Conservation (phyloP, 37 sponge, comb jelly and placozoan species). For the Dysidea cf. avara region DNA sequence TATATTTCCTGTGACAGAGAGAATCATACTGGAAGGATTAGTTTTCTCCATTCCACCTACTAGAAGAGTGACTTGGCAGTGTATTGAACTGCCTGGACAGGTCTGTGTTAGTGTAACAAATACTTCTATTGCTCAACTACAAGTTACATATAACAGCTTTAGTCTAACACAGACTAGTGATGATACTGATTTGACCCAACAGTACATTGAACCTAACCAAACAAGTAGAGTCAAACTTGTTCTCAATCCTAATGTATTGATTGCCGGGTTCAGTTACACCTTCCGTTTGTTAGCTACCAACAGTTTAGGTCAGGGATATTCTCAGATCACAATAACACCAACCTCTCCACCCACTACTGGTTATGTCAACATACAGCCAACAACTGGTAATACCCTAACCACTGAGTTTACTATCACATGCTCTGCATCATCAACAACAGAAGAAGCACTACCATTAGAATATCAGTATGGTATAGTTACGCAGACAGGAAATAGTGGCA, state of each 20-base stretch:
- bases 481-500: background rate
- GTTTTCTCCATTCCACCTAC: conserved; percentile 33
- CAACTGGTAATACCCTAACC: conserved; percentile 43
- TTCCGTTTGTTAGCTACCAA: conserved; percentile 49
- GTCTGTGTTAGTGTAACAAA: conserved; percentile 30
- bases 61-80: conserved; percentile 40
- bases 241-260: conserved; percentile 22
- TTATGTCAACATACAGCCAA: conserved; percentile 18
- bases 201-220: background rate
- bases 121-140: conserved; percentile 5
- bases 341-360: conserved; percentile 25
- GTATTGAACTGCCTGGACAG: conserved; percentile 34
- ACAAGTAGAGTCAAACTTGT: conserved; percentile 46
- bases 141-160: too few relatives aligned
- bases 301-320: conserved; percentile 16
- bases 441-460: too few relatives aligned
- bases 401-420: conserved; percentile 45
- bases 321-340: conserved; percentile 22
- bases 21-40: conserved; percentile 32
- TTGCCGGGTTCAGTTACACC: conserved; percentile 26
- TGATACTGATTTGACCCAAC: too few relatives aligned
- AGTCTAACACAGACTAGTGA: too few relatives aligned
- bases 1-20: conserved; percentile 7
- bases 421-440: too few relatives aligned
- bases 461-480: conserved; percentile 63